Evolutionary conservation across 2,888 invertebrate genomes (phyloP), one percentile per base, ranked within the genome.

Genomic region (Eupithecia exiguata): DNA sequence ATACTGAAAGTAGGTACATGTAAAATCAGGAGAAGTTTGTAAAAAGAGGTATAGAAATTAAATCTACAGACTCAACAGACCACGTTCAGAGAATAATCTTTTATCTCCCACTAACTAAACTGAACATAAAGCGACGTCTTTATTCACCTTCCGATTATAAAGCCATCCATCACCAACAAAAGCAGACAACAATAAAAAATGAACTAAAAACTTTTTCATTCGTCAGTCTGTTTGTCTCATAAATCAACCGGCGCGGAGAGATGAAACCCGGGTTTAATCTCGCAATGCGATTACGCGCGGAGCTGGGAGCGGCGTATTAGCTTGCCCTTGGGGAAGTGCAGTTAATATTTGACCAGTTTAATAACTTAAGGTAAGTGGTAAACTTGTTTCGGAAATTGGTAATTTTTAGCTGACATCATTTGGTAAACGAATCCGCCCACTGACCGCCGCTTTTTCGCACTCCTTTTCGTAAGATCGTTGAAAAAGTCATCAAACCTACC

Each of bases 211-310:
- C 38, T 72, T 72, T 76, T 73, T 73, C 75, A 76, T 76, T 71
- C 72, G 75, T 76, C 75, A 76, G 75, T 71, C 62, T 73, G 76
- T 76, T 68, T 74, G 77, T 72, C 70, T 74, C 76, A 80, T 80
- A 78, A 80, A 80, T 80, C 79, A 80, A 74, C 58, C 53, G 66
- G 70, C 74, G 76, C 74, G 76, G 18, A 62, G 78, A 77, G 79
- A 77, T 77, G 78, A 77, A 72, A 74, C 72, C 65, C 68, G 74
- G 70, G 75, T 77, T 76, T 80, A 78, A 80, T 80, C 79, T 78
- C 77, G 68, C 76, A 78, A 80, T 69, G 73, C 74, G 74, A 79
- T 79, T 80, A 80, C 77, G 77, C 61, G 75, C 58, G 25, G 69
- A 71, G 40, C 36, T 53, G 68, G 21, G 49, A 53, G 71, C 40